Evolutionary conservation across 2,113 vertebrate species (phyloP).

Genomic region (Nothoprocta pentlandii): DNA sequence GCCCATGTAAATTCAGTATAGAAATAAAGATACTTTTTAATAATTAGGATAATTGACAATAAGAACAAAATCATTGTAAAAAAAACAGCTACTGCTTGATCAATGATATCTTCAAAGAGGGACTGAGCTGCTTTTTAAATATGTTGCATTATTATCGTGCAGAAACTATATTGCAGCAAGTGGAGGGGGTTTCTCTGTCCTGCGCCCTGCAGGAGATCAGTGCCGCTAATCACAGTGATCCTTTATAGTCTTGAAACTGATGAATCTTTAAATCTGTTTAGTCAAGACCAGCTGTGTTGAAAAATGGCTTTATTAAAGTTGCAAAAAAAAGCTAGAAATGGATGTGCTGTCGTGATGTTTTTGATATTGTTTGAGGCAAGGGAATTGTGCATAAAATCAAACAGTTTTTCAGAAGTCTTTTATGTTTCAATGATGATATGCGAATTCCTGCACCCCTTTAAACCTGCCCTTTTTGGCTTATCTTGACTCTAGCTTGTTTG

Average conservation of each 20-base stretch:
- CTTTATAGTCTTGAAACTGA: constrained; percentile 60
- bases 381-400: neutral
- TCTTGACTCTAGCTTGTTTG: neutral
- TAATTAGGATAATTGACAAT: neutral
- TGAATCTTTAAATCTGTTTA: constrained; percentile 68
- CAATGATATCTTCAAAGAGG: constrained; percentile 18
- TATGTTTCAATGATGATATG: neutral
- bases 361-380: neutral
- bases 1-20: neutral
- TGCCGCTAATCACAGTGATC: constrained; percentile 64
- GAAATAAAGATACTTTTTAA: neutral
- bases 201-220: constrained; percentile 56
- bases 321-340: neutral
- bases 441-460: neutral
- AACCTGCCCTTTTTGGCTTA: neutral
- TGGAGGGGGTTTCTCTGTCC: constrained; percentile 22
- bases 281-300: constrained; percentile 66
- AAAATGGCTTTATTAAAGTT: constrained; percentile 26
- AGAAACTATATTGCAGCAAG: constrained; percentile 16
- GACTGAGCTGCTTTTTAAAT: constrained; percentile 2
- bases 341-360: neutral
- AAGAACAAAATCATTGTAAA: neutral
- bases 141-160: neutral
- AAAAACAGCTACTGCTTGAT: constrained; percentile 7
- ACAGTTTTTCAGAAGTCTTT: neutral